Base-by-base conservation (phyloP, 92 coral and sea anemone genomes). In the Ricordea florida region DNA sequence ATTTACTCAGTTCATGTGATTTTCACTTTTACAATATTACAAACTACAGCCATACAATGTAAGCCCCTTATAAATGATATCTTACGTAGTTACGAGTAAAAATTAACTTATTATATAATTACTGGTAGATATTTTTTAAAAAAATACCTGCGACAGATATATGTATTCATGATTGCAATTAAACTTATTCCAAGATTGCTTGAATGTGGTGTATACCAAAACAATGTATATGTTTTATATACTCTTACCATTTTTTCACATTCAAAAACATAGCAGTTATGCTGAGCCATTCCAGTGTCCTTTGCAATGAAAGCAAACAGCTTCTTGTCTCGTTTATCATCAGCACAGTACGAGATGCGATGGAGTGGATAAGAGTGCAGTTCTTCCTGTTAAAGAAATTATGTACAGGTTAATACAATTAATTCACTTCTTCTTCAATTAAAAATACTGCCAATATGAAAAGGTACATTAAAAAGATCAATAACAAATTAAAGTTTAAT, bases 301-400 rank as follows among this genome's bases (percentile, higher is more conserved):
- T 92, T 94, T 57, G 98, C 98, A 65, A 94, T 94, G 46, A 94
- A 94, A 28, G 97, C 97, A 88, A 94, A 94, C 67, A 91, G 65
- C 68, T 88, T 85, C 72, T 85, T 94, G 78, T 90, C 82, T 17
- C 94, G 76, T 57, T 94, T 94, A 51, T 94, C 98, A 71, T 94
- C 98, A 50, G 98, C 98, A 82, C 98, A 94, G 62, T 94, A 94
- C 24, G 98, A 94, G 32, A 94, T 92, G 57, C 93, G 91, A 69
- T 94, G 98, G 11, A 94, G 75, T 21, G 98, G 97, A 45, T 91
- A 94, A 5, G 82, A 67, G 68, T 88, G 85, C 21, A 94, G 74
- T 26, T 66, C 81, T 44, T 92, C 96, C 98, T 94, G 47, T 16
- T 30, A 64, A 11, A 28, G 34, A 18, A 40, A 49, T 13, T 13